Conservation (phyloP, 2,113 vertebrate genomes). For the Scomber scombrus region DNA sequence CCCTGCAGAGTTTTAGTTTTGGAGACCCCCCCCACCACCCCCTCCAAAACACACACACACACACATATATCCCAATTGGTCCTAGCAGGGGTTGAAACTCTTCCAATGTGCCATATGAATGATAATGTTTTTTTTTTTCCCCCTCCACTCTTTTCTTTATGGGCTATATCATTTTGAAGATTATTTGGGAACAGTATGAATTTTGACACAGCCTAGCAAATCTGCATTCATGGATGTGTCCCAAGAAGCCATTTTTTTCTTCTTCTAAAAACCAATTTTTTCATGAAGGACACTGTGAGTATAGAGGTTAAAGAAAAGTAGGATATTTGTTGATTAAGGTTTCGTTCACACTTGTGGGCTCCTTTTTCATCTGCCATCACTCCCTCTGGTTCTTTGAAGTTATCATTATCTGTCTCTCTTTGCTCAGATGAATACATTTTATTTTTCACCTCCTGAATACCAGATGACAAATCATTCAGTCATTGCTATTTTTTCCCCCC, state of each 20-base stretch:
- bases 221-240: constrained; percentile 46
- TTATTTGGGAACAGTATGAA: constrained; percentile 38
- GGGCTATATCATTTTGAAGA: constrained; percentile 36
- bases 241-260: constrained; percentile 15
- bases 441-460: not conserved
- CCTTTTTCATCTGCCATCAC: not conserved
- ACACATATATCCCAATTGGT: constrained; percentile 3
- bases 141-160: constrained; percentile 40
- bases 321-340: constrained; percentile 7
- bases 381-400: not conserved
- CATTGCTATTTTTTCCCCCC: no score
- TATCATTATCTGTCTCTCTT: not conserved
- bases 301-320: constrained; percentile 15
- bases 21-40: constrained; percentile 2
- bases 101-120: constrained; percentile 47
- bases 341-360: not conserved
- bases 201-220: constrained; percentile 43
- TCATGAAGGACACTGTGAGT: constrained; percentile 11
- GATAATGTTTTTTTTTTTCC: constrained; percentile 55
- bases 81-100: constrained; percentile 47
- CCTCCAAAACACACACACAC: no score
- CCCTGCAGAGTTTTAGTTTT: constrained; percentile 42
- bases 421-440: not conserved
- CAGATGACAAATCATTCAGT: no score
- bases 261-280: constrained; percentile 20